Evolutionary conservation across 2,888 invertebrate species (phyloP).

Genomic region (Ennomos quercinarius): DNA sequence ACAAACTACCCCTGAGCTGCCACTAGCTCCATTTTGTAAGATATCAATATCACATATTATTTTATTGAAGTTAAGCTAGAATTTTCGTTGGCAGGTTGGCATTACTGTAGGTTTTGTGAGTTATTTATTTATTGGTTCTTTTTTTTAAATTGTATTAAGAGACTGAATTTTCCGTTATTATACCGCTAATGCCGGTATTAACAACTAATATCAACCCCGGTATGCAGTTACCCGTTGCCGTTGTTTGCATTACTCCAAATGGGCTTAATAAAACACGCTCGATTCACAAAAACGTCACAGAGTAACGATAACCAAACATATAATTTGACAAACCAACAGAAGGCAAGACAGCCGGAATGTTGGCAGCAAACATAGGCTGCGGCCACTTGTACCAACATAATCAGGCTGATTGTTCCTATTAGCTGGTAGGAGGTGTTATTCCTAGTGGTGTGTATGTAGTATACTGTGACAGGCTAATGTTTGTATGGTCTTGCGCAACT

Average conservation of each 20-base stretch:
- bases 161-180: too few relatives aligned
- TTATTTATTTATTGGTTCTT: too few relatives aligned
- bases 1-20: too few relatives aligned
- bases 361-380: slow-evolving; percentile 44
- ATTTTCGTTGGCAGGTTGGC: too few relatives aligned
- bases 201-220: too few relatives aligned
- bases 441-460: background rate
- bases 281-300: slow-evolving; percentile 40
- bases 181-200: too few relatives aligned
- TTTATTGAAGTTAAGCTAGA: too few relatives aligned
- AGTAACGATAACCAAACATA: slow-evolving; percentile 66
- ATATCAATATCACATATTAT: too few relatives aligned
- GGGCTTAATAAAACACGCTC: slow-evolving; percentile 34
- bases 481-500: slow-evolving; percentile 21
- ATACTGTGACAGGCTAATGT: slow-evolving; percentile 32
- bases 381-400: slow-evolving; percentile 74
- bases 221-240: background rate
- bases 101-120: too few relatives aligned
- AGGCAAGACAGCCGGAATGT: slow-evolving; percentile 50
- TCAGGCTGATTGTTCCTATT: slow-evolving; percentile 58
- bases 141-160: too few relatives aligned
- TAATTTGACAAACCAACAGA: slow-evolving; percentile 50
- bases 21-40: too few relatives aligned
- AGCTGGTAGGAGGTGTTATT: slow-evolving; percentile 29
- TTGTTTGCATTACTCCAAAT: slow-evolving; percentile 30